phyloP scores from a whole-genome alignment of 2,888 invertebrate genomes.

The Orchesella flavescens region DNA sequence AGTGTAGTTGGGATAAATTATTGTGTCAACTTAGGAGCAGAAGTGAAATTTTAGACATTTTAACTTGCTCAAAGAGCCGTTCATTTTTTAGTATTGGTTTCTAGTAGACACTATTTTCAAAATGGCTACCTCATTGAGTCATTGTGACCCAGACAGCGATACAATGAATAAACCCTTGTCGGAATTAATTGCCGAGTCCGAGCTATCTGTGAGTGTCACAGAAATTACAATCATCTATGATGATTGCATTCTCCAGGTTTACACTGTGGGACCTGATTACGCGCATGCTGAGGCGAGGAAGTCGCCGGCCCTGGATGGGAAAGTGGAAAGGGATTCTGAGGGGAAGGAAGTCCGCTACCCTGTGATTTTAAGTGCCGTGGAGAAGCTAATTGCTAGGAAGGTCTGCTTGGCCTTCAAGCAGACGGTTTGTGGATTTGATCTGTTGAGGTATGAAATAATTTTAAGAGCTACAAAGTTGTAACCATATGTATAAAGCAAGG shows the following conservation, averaged over 20 bases:
- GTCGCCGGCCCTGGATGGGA: conserved; percentile 97
- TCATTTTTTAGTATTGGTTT: too few relatives aligned
- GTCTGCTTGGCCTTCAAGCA: conserved; percentile 97
- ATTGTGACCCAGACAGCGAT: too few relatives aligned
- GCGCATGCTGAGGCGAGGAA: conserved; percentile 99
- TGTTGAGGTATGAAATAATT: conserved; percentile 80
- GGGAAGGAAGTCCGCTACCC: conserved; percentile 99
- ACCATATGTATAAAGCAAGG: too few relatives aligned
- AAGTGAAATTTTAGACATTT: too few relatives aligned
- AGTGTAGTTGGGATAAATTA: too few relatives aligned
- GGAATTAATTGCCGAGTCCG: too few relatives aligned
- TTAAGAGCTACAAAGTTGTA: not conserved
- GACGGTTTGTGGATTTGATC: conserved; percentile 99
- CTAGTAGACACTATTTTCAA: too few relatives aligned
- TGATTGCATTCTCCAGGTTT: conserved; percentile 80
- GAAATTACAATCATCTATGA: not conserved
- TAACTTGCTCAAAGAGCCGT: too few relatives aligned
- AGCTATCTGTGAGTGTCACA: not conserved
- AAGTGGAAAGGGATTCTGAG: conserved; percentile 97
- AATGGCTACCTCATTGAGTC: too few relatives aligned
- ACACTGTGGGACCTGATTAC: conserved; percentile 99
- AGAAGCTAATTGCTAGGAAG: conserved; percentile 97
- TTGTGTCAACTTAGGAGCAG: too few relatives aligned
- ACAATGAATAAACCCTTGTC: too few relatives aligned
- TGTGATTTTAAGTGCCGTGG: conserved; percentile 96